These are phyloP conservation scores for Acleris literana DNA, from an alignment of 2,888 invertebrate genomes.

Conservation along the genomic window DNA sequence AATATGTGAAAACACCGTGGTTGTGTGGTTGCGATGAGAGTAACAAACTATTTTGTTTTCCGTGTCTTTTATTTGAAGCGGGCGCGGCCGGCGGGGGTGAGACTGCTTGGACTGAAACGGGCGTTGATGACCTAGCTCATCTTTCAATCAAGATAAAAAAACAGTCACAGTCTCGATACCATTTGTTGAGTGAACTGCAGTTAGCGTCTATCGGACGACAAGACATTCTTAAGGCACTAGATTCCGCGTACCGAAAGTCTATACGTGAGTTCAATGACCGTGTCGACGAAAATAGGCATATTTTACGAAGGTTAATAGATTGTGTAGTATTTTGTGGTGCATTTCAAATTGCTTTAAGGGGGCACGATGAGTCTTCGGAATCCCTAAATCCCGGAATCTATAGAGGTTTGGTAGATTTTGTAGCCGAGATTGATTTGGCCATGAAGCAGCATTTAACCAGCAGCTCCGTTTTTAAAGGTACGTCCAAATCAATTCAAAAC, in stretches of 20 bases:
- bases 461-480: conserved; percentile 10
- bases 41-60: background rate
- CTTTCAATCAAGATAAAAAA: too few species aligned
- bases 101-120: too few species aligned
- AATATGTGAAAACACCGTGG: background rate
- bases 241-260: too few species aligned
- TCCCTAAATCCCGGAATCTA: conserved; percentile 15
- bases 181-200: too few species aligned
- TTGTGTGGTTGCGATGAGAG: background rate
- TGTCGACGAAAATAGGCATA: too few species aligned
- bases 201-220: too few species aligned
- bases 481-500: conserved; percentile 11
- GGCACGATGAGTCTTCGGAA: conserved; percentile 11
- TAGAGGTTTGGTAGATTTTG: conserved; percentile 20
- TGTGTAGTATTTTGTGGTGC: conserved; percentile 11
- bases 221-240: too few species aligned
- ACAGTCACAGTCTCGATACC: too few species aligned
- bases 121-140: too few species aligned
- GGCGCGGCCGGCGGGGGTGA: too few species aligned
- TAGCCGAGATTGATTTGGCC: conserved; percentile 8
- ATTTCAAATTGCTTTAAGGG: conserved; percentile 5
- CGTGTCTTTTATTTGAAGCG: too few species aligned
- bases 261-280: too few species aligned
- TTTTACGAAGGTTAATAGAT: conserved; percentile 1
- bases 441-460: conserved; percentile 12